Percentiles rank a stretch among this genome's conserved stretches.
Evolutionary conservation across 1,140 invertebrate genomes (phyloP).

Genomic region (Lysiphlebus fabarum): DNA sequence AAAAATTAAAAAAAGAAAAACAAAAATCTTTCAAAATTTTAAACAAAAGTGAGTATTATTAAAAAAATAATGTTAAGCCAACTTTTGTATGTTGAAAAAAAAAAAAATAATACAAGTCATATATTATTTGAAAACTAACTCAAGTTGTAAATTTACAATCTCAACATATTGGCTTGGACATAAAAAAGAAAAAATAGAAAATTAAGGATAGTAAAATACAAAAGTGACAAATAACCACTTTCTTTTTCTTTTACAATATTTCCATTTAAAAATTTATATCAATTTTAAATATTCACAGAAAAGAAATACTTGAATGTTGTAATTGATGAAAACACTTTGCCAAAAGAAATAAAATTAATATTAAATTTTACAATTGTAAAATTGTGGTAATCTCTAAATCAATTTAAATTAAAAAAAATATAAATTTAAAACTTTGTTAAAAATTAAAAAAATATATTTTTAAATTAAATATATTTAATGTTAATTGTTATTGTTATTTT

Average conservation of each 20-base stretch:
- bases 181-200: slow-evolving; percentile 41
- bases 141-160: slow-evolving; percentile 48
- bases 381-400: too few species aligned
- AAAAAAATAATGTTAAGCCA: slow-evolving; percentile 4
- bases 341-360: not conserved
- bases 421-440: too few species aligned
- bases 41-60: slow-evolving; percentile 26
- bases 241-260: slow-evolving; percentile 5
- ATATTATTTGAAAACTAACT: slow-evolving; percentile 25
- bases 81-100: slow-evolving; percentile 7
- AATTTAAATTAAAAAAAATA: too few species aligned
- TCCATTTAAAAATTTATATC: slow-evolving; percentile 6
- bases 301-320: slow-evolving; percentile 3
- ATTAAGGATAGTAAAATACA: slow-evolving; percentile 53
- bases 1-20: slow-evolving; percentile 15
- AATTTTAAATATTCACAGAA: slow-evolving; percentile 5
- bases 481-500: too few species aligned
- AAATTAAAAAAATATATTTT: too few species aligned
- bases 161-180: slow-evolving; percentile 49
- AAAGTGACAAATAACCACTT: slow-evolving; percentile 35
- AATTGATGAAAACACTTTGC: not conserved
- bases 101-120: slow-evolving; percentile 11
- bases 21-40: slow-evolving; percentile 31
- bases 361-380: not conserved
- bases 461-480: too few species aligned